phyloP scores from a whole-genome alignment of 2,797 vertebrate genomes.

The Ara ararauna region DNA sequence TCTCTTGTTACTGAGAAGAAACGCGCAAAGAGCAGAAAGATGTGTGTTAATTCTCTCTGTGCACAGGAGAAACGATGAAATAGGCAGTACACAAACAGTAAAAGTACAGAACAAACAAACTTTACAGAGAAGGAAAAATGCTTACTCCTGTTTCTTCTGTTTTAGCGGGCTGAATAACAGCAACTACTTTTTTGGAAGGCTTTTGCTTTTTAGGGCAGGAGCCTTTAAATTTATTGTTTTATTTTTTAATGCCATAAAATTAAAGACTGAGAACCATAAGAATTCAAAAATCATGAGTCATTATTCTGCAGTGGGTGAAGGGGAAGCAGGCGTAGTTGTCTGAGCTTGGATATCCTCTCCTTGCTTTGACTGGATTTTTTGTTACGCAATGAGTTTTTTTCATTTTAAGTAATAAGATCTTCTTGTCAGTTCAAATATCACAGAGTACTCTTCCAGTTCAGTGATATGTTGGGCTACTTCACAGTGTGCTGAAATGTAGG shows the following conservation, averaged over 20 bases:
- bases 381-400: not conserved
- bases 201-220: not conserved
- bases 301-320: not conserved
- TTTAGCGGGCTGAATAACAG: not conserved
- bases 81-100: not conserved
- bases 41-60: not conserved
- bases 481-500: not conserved
- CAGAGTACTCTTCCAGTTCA: not conserved
- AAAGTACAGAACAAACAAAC: not conserved
- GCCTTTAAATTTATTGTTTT: not conserved
- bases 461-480: not conserved
- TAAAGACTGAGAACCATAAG: not conserved
- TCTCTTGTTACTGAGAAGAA: not conserved
- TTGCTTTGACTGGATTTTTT: slow-evolving; percentile 1
- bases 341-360: not conserved
- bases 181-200: not conserved
- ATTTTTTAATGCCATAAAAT: not conserved
- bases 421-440: not conserved
- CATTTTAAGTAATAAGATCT: not conserved
- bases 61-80: not conserved
- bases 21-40: not conserved
- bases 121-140: not conserved
- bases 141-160: not conserved
- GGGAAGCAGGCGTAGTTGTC: not conserved
- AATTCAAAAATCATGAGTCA: not conserved